A percentile compares a stretch with the other conserved stretches of the same genome.
These are phyloP conservation scores for Malacoctenus gilli DNA, from an alignment of 2,797 vertebrate genomes.

Conservation along the genomic window DNA sequence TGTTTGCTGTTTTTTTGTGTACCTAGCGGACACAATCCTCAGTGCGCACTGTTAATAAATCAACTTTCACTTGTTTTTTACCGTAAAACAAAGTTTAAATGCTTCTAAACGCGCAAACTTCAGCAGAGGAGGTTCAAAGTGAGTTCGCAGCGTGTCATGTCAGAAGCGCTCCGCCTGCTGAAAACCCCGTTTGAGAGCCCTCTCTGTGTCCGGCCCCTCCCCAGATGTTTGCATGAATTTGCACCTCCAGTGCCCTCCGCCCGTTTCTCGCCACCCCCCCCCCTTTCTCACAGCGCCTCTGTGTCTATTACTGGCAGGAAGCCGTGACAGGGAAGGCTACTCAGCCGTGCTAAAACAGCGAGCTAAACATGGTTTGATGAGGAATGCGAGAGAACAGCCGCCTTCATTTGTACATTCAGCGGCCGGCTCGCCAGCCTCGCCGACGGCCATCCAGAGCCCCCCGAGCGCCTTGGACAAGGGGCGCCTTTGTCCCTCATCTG, in stretches of 20 bases:
- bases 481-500: conserved; percentile 85
- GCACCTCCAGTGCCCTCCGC: conserved; percentile 58
- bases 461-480: conserved; percentile 85
- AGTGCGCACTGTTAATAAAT: too few species aligned
- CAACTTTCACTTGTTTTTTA: too few species aligned
- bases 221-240: conserved; percentile 63
- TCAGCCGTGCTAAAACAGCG: conserved; percentile 70
- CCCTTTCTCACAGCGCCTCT: conserved; percentile 58
- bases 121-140: too few species aligned
- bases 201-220: conserved; percentile 43
- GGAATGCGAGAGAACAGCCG: conserved; percentile 78
- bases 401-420: conserved; percentile 75
- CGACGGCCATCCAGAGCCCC: conserved; percentile 67
- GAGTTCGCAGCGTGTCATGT: neutral
- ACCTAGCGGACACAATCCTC: too few species aligned
- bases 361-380: conserved; percentile 76
- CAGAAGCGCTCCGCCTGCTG: conserved; percentile 9
- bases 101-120: too few species aligned
- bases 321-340: conserved; percentile 64
- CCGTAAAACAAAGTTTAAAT: too few species aligned
- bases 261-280: too few species aligned
- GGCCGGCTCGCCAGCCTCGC: conserved; percentile 63
- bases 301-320: conserved; percentile 70
- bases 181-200: conserved; percentile 33
- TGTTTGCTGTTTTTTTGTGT: too few species aligned